Evolutionary conservation across 1,140 invertebrate species (phyloP), one percentile per base, ranked within the genome.

Genomic region (Drosophila malerkotliana): DNA sequence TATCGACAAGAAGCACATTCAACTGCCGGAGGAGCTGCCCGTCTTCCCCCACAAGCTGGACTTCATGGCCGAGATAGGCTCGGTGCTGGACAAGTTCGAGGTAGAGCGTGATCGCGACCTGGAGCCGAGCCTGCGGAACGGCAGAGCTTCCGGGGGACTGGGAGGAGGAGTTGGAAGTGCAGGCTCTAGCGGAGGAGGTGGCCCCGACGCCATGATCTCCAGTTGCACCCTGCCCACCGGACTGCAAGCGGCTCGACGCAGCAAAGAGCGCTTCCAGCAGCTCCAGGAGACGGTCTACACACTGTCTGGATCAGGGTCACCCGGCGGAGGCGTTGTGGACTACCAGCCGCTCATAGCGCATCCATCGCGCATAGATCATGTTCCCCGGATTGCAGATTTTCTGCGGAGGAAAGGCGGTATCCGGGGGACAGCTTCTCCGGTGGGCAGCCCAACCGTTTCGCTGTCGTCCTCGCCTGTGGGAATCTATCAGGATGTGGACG

Each of bases 21-120:
- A 99, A 92, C 93, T 98, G 77, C 98, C 98, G 0, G 99, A 99
- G 93, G 98, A 99, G 92, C 92, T 99, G 73, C 98, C 98, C 0
- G 93, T 95, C 51, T 98, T 99, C 92, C 99, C 99, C 0, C 96
- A 98, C 89, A 95, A 95, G 77, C 93, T 95, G 61, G 96, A 98
- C 74, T 96, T 99, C 74, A 95, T 96, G 68, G 93, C 95, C 49
- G 98, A 99, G 92, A 94, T 99, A 30, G 95, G 94, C 79, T 94
- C 96, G 72, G 93, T 97, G 56, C 92, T 98, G 69, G 95, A 96
- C 81, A 96, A 95, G 92, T 96, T 95, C 26, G 79, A 92, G 67
- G 90, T 92, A 1, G 88, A 92, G 34, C 51, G 89, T 0, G 91
- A 90, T 61, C 84, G 91, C 9, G 71, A 83, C 12, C 63, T 77